Evolutionary conservation across 2,113 vertebrate genomes (phyloP).

Genomic region (Mirza zaza): DNA sequence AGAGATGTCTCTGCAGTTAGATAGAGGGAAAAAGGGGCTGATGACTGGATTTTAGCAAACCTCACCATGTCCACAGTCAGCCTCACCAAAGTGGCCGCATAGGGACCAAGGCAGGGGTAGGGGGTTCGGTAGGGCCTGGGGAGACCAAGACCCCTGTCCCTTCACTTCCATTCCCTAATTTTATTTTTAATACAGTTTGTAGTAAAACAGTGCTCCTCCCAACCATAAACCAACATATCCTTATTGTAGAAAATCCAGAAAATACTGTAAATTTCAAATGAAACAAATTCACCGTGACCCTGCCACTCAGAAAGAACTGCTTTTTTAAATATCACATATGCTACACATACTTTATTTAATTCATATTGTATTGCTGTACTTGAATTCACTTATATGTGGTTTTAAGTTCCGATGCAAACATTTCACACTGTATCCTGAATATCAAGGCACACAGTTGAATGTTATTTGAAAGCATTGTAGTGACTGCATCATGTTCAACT

Average conservation of each 20-base stretch:
- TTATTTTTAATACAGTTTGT: background rate
- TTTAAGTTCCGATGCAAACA: background rate
- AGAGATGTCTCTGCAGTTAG: background rate
- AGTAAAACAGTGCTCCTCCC: background rate
- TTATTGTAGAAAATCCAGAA: background rate
- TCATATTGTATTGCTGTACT: background rate
- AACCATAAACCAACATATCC: background rate
- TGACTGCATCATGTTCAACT: background rate
- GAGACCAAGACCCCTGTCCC: too few species aligned
- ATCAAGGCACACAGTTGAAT: background rate
- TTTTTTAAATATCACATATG: background rate
- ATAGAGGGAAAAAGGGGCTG: background rate
- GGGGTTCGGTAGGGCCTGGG: background rate
- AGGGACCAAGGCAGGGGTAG: background rate
- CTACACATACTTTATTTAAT: background rate
- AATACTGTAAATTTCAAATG: background rate
- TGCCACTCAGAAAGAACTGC: background rate
- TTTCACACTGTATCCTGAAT: background rate
- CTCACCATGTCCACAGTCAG: background rate
- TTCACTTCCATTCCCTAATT: background rate
- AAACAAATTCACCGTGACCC: background rate
- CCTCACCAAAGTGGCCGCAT: accelerated
- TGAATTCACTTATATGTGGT: background rate
- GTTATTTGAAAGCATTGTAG: background rate
- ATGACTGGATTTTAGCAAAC: background rate